Evolutionary conservation across 2,113 vertebrate genomes (phyloP).

Genomic region (Brachypteracias leptosomus): DNA sequence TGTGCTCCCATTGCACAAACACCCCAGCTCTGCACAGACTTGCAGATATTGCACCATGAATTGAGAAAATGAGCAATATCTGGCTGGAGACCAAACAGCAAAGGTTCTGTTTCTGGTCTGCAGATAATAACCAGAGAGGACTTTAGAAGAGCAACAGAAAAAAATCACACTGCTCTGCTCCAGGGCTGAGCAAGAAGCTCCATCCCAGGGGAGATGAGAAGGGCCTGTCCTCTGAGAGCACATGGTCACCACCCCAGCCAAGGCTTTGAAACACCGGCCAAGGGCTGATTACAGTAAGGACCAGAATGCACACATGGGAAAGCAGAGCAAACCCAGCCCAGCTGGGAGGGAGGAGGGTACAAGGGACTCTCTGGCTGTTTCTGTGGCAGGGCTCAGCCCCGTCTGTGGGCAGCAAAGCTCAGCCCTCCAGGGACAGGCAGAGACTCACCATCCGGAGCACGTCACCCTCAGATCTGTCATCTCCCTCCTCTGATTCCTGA

Average conservation of each 20-base stretch:
- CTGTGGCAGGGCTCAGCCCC: neutral
- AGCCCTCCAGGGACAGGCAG: neutral
- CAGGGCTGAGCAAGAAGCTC: neutral
- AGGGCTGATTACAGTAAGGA: neutral
- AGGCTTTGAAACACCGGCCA: neutral
- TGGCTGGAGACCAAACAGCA: neutral
- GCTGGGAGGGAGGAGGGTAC: neutral
- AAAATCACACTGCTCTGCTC: neutral
- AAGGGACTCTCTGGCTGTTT: fast-evolving
- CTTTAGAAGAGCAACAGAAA: neutral
- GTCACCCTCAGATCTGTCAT: neutral
- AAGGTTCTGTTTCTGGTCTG: neutral
- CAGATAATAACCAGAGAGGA: neutral
- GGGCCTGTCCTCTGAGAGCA: neutral
- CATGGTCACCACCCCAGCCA: neutral
- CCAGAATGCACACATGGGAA: neutral
- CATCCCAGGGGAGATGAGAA: neutral
- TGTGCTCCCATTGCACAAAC: neutral
- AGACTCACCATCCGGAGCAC: neutral
- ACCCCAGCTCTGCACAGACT: neutral
- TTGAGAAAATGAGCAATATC: neutral
- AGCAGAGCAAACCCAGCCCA: neutral
- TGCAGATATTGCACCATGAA: neutral
- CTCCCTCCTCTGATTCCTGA: neutral
- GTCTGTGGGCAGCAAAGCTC: neutral